These are phyloP conservation scores for Drosophila neocordata DNA, from an alignment of 1,140 invertebrate species.

Conservation along the genomic window DNA sequence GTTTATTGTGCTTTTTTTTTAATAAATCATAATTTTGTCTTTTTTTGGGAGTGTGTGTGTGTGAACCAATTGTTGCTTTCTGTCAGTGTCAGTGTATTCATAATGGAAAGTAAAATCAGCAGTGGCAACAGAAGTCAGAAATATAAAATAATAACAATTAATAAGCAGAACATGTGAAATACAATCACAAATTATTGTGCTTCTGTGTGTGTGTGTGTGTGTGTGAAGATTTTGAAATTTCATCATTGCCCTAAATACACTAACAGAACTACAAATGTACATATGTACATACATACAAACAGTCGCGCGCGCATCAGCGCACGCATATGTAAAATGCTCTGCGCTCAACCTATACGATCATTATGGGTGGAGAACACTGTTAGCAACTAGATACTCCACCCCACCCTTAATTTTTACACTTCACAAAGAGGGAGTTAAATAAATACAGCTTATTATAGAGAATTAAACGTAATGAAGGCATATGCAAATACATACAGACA, in stretches of 20 bases:
- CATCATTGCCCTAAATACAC: conserved; percentile 23
- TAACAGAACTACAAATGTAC: neutral
- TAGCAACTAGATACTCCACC: neutral
- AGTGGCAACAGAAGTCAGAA: conserved; percentile 28
- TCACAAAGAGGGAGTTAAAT: neutral
- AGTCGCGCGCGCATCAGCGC: conserved; percentile 16
- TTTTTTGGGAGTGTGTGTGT: conserved; percentile 32
- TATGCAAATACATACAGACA: neutral
- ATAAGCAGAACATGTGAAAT: conserved; percentile 36
- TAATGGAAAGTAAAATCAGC: conserved; percentile 36
- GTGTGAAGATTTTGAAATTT: conserved; percentile 15
- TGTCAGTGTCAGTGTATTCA: conserved; percentile 16
- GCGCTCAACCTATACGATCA: conserved; percentile 6
- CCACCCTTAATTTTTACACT: no score
- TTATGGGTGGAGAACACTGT: neutral
- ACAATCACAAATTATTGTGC: conserved; percentile 9
- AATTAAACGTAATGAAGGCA: conserved; percentile 11
- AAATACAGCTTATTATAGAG: neutral
- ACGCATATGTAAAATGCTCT: neutral
- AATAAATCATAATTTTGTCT: conserved; percentile 20
- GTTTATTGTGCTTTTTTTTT: conserved; percentile 18
- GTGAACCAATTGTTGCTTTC: conserved; percentile 51
- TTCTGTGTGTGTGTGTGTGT: neutral
- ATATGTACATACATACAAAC: neutral
- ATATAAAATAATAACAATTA: conserved; percentile 44